Conservation (phyloP, 1,140 invertebrate genomes). For the Myzus persicae region DNA sequence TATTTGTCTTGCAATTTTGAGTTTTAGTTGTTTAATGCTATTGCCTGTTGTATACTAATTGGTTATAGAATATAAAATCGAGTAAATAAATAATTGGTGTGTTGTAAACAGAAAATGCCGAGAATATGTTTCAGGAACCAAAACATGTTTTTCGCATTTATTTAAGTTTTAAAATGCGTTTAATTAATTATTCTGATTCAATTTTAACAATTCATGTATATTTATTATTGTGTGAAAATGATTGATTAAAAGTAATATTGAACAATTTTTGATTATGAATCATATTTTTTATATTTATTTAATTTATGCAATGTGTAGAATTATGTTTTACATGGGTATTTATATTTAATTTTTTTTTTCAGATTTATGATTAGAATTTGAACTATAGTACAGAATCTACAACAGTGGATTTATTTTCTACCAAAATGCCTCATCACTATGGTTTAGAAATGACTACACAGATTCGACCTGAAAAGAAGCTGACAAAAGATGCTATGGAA, state of each 20-base stretch:
- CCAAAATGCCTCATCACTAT: slow-evolving; percentile 77
- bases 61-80: background rate
- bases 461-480: slow-evolving; percentile 76
- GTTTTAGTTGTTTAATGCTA: background rate
- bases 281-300: background rate
- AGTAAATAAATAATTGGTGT: background rate
- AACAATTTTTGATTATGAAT: background rate
- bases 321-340: background rate
- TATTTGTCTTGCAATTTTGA: background rate
- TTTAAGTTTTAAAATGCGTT: background rate
- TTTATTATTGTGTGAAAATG: background rate
- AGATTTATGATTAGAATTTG: background rate
- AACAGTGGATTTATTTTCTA: background rate
- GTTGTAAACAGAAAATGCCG: background rate
- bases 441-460: slow-evolving; percentile 75
- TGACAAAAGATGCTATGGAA: slow-evolving; percentile 95
- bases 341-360: background rate
- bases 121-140: background rate
- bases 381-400: slow-evolving; percentile 3
- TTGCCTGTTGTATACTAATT: background rate
- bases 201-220: background rate
- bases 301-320: background rate
- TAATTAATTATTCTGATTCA: background rate
- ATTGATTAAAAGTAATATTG: background rate
- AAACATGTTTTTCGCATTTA: background rate